A percentile compares a stretch with the other conserved stretches of the same genome.
phyloP scores from a whole-genome alignment of 2,888 invertebrate genomes.

The Lycaena phlaeas region DNA sequence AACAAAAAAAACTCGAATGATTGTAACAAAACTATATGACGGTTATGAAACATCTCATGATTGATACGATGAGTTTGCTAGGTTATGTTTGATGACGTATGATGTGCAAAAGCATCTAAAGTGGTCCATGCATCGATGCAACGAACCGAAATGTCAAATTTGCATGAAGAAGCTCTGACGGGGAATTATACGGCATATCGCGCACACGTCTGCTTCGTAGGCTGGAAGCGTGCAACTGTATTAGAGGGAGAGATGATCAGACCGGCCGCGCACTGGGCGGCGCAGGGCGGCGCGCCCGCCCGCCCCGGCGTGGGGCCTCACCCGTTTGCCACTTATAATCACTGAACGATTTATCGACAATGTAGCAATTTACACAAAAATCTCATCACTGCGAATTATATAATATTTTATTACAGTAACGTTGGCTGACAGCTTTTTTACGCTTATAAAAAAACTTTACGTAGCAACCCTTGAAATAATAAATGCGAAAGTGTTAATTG shows the following conservation, averaged over 20 bases:
- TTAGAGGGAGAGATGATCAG: constrained; percentile 24
- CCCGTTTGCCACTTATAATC: constrained; percentile 49
- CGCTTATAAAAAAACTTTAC: too few species aligned
- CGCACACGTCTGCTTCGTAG: constrained; percentile 52
- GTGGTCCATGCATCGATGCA: constrained; percentile 69
- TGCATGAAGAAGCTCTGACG: constrained; percentile 58
- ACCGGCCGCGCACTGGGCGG: constrained; percentile 28
- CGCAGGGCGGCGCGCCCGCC: constrained; percentile 45
- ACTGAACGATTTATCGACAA: constrained; percentile 55
- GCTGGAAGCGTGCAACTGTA: constrained; percentile 57
- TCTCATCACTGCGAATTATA: constrained; percentile 10
- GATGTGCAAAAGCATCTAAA: constrained; percentile 65
- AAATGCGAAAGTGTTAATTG: too few species aligned
- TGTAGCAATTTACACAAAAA: constrained; percentile 19
- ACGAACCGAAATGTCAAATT: constrained; percentile 66
- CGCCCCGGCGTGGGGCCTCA: constrained; percentile 32
- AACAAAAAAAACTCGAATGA: constrained; percentile 22
- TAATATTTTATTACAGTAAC: background rate
- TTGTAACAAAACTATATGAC: constrained; percentile 24
- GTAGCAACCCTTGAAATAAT: too few species aligned
- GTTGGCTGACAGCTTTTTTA: too few species aligned
- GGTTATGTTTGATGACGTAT: constrained; percentile 41
- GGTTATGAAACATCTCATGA: constrained; percentile 21
- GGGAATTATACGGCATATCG: constrained; percentile 54
- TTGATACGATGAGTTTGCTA: constrained; percentile 25